Base-by-base conservation (phyloP, 1,140 invertebrate species). In the Sminthurinus signatus region DNA sequence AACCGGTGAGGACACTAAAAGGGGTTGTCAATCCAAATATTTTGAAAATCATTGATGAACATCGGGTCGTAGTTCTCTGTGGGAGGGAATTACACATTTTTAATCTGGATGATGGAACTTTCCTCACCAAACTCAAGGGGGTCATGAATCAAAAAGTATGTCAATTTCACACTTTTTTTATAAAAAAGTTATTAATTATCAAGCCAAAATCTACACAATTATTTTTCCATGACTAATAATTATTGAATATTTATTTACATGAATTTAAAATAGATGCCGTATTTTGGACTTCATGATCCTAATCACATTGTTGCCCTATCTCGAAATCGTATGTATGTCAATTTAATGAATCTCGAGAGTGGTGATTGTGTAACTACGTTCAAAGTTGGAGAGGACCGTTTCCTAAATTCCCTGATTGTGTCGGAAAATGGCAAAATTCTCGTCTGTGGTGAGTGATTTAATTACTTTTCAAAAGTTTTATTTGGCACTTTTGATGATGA, bases 141-240 rank as follows among this genome's bases (percentile, higher is more conserved):
- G 88, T 92, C 2, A 91, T 93, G 88, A 92, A 92, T 79, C 88
- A 92, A 74, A 91, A 91, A 77, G n/a, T n/a, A n/a, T n/a, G n/a
- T n/a, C n/a, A n/a, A n/a, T n/a, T n/a, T n/a, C n/a, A n/a, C n/a
- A n/a, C n/a, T n/a, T n/a, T n/a, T n/a, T n/a, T n/a, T n/a, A n/a
- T n/a, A n/a, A n/a, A n/a, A n/a, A n/a, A n/a, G n/a, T n/a, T n/a
- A n/a, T n/a, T n/a, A n/a, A n/a, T n/a, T n/a, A n/a, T n/a, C n/a
- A n/a, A n/a, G n/a, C n/a, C n/a, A n/a, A n/a, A n/a, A n/a, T n/a
- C n/a, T n/a, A n/a, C n/a, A n/a, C n/a, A n/a, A n/a, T n/a, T n/a
- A n/a, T n/a, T n/a, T n/a, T n/a, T n/a, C n/a, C n/a, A n/a, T n/a
- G n/a, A n/a, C n/a, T n/a, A n/a, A n/a, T n/a, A n/a, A n/a, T n/a